These are phyloP conservation scores for Spheniscus mendiculus DNA, from an alignment of 2,113 vertebrate genomes.

Conservation along the genomic window DNA sequence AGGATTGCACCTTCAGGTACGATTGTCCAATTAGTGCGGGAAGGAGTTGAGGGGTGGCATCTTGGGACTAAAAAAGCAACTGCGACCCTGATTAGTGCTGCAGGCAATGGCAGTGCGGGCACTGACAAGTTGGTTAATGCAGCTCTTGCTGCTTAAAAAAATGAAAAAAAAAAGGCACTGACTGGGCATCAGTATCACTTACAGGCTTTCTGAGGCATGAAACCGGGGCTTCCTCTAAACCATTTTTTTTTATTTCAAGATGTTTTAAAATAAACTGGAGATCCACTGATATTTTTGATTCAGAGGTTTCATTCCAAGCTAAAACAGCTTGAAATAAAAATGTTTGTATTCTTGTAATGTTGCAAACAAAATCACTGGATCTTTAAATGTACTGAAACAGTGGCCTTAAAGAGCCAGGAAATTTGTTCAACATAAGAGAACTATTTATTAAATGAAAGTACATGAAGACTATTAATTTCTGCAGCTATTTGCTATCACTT, in stretches of 20 bases:
- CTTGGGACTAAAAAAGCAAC: background rate
- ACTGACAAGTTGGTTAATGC: background rate
- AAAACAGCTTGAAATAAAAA: background rate
- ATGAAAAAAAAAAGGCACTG: background rate
- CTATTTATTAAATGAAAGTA: background rate
- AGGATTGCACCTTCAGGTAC: background rate
- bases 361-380: background rate
- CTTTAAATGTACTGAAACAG: background rate
- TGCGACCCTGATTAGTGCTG: background rate
- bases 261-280: background rate
- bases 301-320: background rate
- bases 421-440: background rate
- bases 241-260: background rate
- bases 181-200: background rate
- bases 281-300: background rate
- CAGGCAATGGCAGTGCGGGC: background rate
- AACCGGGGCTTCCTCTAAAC: background rate
- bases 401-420: background rate
- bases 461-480: fast-evolving
- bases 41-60: background rate
- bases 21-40: background rate
- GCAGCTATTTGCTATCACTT: background rate
- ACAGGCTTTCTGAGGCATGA: background rate
- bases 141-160: constrained; percentile 10
- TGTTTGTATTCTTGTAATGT: background rate